Base-by-base conservation (phyloP, 2,797 vertebrate species). In the Liasis olivaceus region DNA sequence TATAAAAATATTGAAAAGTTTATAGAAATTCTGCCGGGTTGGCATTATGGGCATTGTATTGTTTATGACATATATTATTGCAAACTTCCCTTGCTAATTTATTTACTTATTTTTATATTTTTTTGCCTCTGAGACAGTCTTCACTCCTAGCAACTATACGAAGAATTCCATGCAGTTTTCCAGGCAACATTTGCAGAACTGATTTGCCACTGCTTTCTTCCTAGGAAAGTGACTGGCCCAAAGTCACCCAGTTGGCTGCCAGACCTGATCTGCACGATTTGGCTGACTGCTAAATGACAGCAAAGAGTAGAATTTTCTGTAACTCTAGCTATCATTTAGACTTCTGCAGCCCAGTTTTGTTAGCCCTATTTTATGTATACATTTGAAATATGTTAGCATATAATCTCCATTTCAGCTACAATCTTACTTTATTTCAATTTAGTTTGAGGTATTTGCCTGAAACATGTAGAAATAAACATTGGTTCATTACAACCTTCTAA, bases 401-500 rank as follows among this genome's bases (percentile, higher is more conserved):
- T 91, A 31, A 69, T 89, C 1, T 66, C 24, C 3, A n/a, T 77
- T 36, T 66, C 42, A 90, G 13, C 13, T 69, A 12, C 89, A 17
- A 59, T 85, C 26, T 91, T 51, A 5, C 42, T 94, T 84, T 28
- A 93, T 96, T 95, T 97, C 77, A 94, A 93, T 92, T 96, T 95
- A 84, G 87, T 94, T 60, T 91, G 64, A 94, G 95, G 93, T 88
- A 94, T n/a, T 90, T 94, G 90, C 88, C 92, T 94, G 93, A 91
- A 95, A 92, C 94, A 3, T 90, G 22, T 94, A 94, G 89, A 90
- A 96, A 96, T 94, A 81, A 89, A 91, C 93, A 89, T 95, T 95
- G 93, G 20, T 89, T 31, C 90, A 31, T 90, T 95, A n/a, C 47
- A 2, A 0, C 92, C 66, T 96, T 96, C 93, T 96, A 95, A 97